A percentile compares a stretch with the other conserved stretches of the same genome.
These are phyloP conservation scores for Apamea monoglypha DNA, from an alignment of 2,888 invertebrate genomes.

Conservation along the genomic window DNA sequence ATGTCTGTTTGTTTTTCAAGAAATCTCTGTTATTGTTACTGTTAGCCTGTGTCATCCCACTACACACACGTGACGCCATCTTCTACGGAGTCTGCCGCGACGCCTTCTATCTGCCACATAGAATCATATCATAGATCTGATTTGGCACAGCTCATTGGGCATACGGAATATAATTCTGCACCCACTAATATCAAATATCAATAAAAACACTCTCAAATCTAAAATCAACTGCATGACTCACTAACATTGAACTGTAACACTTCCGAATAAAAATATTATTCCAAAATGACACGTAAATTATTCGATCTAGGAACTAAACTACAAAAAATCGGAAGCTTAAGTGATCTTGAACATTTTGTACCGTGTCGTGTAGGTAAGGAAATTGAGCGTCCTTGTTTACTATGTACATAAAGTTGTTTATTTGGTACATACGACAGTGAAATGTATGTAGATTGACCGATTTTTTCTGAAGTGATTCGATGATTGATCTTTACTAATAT, in stretches of 20 bases:
- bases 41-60: too few relatives aligned
- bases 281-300: slow-evolving; percentile 25
- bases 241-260: slow-evolving; percentile 29
- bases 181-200: background rate
- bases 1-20: too few relatives aligned
- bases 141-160: background rate
- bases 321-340: slow-evolving; percentile 46
- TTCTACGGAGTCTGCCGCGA: too few relatives aligned
- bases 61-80: too few relatives aligned
- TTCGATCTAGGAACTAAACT: slow-evolving; percentile 35
- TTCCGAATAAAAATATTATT: slow-evolving; percentile 49
- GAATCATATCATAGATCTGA: too few relatives aligned
- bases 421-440: slow-evolving; percentile 22
- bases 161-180: background rate
- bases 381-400: slow-evolving; percentile 41
- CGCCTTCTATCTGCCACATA: background rate
- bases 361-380: slow-evolving; percentile 40
- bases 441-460: slow-evolving; percentile 37
- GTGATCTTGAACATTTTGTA: slow-evolving; percentile 48
- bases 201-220: background rate
- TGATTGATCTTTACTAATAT: slow-evolving; percentile 15
- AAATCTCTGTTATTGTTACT: too few relatives aligned
- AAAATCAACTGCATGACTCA: background rate
- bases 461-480: background rate
- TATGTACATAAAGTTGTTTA: slow-evolving; percentile 3